Percentiles rank a stretch among this genome's conserved stretches.
These are phyloP conservation scores for Esox masquinongy DNA, from an alignment of 2,797 vertebrate species.

Conservation along the genomic window DNA sequence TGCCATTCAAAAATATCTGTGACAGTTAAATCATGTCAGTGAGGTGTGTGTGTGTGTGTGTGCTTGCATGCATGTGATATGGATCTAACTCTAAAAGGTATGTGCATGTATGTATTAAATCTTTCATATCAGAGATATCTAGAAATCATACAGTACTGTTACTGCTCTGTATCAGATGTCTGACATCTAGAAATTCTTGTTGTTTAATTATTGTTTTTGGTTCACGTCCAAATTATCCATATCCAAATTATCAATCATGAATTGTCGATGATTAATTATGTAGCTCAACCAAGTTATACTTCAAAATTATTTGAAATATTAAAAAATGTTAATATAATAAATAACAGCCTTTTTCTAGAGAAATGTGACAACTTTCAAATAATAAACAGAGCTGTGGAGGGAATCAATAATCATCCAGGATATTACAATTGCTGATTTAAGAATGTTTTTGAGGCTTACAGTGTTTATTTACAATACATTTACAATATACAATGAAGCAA, in stretches of 20 bases:
- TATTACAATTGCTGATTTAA: too few relatives aligned
- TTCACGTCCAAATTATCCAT: not conserved
- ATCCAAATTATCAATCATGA: not conserved
- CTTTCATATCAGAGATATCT: not conserved
- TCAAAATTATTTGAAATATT: not conserved
- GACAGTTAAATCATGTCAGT: not conserved
- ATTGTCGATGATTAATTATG: not conserved
- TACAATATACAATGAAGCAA: not conserved
- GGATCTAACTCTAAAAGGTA: not conserved
- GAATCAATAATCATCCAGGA: too few relatives aligned
- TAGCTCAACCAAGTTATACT: not conserved
- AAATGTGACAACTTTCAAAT: too few relatives aligned
- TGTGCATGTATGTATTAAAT: too few relatives aligned
- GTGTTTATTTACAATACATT: too few relatives aligned
- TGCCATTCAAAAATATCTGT: not conserved
- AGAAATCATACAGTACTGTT: not conserved
- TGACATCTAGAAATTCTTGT: not conserved
- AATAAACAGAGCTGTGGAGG: too few relatives aligned
- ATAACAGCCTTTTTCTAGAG: too few relatives aligned
- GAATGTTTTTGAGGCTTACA: too few relatives aligned
- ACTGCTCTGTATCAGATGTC: not conserved
- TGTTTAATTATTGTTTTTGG: not conserved
- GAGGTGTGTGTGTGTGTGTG: not conserved
- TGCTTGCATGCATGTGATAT: not conserved
- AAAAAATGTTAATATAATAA: too few relatives aligned